Conservation (phyloP, 1,140 invertebrate genomes). For the Brachionus sp. region DNA sequence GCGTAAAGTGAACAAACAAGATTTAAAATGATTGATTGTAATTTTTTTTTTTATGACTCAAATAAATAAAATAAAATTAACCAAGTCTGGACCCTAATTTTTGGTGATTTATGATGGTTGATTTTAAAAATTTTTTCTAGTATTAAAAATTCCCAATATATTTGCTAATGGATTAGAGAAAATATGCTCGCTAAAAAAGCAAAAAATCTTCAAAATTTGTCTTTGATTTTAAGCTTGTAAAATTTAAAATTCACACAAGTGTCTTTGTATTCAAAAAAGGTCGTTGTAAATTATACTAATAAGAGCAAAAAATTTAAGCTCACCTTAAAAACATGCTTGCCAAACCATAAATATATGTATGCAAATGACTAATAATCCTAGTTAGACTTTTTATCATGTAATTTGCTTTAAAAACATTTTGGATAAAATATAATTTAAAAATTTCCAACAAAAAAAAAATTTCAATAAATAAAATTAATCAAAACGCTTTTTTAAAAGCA, state of each 20-base stretch:
- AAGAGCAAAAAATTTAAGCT: not conserved
- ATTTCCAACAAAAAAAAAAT: too few species aligned
- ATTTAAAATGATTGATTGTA: conserved; percentile 23
- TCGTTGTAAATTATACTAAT: not conserved
- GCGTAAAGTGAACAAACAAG: conserved; percentile 5
- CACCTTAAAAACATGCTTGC: not conserved
- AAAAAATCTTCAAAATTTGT: not conserved
- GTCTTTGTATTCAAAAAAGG: not conserved
- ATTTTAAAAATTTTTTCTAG: not conserved
- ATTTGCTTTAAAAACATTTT: too few species aligned
- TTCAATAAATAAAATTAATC: too few species aligned
- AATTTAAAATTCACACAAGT: conserved; percentile 5
- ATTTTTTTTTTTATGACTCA: not conserved
- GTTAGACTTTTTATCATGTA: too few species aligned
- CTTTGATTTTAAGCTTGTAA: conserved; percentile 1
- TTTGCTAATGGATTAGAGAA: not conserved
- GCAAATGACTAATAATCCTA: too few species aligned
- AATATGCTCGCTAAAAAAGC: not conserved
- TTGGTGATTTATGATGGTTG: conserved; percentile 19
- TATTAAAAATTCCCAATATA: not conserved
- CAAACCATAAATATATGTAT: not conserved
- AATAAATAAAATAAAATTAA: not conserved
- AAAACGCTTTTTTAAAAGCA: too few species aligned
- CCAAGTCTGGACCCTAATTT: not conserved
- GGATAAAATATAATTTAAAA: too few species aligned